A percentile compares a stretch with the other conserved stretches of the same genome.
Evolutionary conservation across 2,888 invertebrate genomes (phyloP).

Genomic region (Melangyna quadrimaculata): DNA sequence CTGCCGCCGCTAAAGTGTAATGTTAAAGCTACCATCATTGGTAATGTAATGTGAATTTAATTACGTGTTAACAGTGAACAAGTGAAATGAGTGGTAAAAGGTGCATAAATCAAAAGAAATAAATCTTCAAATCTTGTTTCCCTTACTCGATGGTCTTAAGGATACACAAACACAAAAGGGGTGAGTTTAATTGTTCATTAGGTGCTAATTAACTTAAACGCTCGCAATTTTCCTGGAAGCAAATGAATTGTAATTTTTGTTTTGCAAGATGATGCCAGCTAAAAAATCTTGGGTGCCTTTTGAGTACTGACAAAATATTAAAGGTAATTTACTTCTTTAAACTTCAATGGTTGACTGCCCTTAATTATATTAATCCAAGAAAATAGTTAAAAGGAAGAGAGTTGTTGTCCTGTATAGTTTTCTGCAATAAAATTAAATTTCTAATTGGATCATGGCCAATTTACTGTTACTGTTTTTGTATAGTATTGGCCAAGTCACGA

Average conservation of each 20-base stretch:
- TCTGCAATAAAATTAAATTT: slow-evolving; percentile 37
- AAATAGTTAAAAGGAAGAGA: neutral
- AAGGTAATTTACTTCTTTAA: neutral
- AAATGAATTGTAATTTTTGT: slow-evolving; percentile 7
- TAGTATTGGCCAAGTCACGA: neutral
- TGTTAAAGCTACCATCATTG: neutral
- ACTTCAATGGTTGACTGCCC: slow-evolving; percentile 41
- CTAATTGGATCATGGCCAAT: slow-evolving; percentile 49
- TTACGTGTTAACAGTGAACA: slow-evolving; percentile 32
- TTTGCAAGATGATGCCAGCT: neutral
- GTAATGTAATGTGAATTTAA: slow-evolving; percentile 57
- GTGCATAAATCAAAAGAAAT: slow-evolving; percentile 50
- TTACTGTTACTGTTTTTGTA: neutral
- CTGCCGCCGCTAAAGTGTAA: neutral
- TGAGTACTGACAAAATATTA: slow-evolving; percentile 1
- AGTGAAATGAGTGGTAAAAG: slow-evolving; percentile 30
- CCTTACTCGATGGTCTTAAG: slow-evolving; percentile 15
- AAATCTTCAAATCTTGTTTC: slow-evolving; percentile 35
- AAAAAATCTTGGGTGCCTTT: neutral
- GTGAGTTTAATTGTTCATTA: slow-evolving; percentile 43
- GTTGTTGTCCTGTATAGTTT: slow-evolving; percentile 13
- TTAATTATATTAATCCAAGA: slow-evolving; percentile 39
- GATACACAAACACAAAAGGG: slow-evolving; percentile 32
- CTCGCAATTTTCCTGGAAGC: neutral
- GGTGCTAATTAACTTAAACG: slow-evolving; percentile 1